Evolutionary conservation across 2,797 vertebrate species (phyloP).

Genomic region (Botia almorhae): DNA sequence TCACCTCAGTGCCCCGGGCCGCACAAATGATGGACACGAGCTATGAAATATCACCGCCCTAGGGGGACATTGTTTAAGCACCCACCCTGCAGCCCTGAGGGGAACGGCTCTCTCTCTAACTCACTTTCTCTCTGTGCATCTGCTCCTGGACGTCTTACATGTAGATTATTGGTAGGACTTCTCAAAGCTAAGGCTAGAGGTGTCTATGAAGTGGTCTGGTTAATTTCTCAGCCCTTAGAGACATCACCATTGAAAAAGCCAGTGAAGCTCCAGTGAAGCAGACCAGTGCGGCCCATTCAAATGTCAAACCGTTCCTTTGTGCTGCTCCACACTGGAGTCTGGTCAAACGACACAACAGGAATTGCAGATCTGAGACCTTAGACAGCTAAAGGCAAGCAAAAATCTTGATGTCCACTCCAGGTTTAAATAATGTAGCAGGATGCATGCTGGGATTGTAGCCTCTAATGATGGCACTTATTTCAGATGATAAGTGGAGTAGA

Average conservation of each 20-base stretch:
- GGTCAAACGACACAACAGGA: constrained; percentile 38
- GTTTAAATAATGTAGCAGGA: constrained; percentile 77
- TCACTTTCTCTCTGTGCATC: constrained; percentile 44
- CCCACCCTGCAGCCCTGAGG: constrained; percentile 73
- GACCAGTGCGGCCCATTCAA: background rate
- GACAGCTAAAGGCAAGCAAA: constrained; percentile 77
- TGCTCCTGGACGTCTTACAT: constrained; percentile 45
- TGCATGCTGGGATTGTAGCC: constrained; percentile 70
- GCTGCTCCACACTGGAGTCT: constrained; percentile 40
- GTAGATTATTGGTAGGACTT: constrained; percentile 32
- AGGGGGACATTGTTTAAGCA: constrained; percentile 82
- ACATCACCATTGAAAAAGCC: constrained; percentile 3
- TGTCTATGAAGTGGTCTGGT: constrained; percentile 22
- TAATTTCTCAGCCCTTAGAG: constrained; percentile 7
- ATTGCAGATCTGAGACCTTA: constrained; percentile 74
- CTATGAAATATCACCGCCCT: constrained; percentile 87
- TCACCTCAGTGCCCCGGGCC: constrained; percentile 82
- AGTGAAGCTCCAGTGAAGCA: too few relatives aligned
- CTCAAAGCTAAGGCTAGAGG: constrained; percentile 47
- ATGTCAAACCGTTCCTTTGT: constrained; percentile 33
- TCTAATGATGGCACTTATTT: constrained; percentile 78
- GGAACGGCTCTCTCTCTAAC: constrained; percentile 55
- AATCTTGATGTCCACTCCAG: constrained; percentile 70
- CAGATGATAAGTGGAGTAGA: constrained; percentile 82
- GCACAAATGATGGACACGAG: constrained; percentile 85